Evolutionary conservation across 2,797 vertebrate genomes (phyloP).

Genomic region (Micropoecilia bifurca): DNA sequence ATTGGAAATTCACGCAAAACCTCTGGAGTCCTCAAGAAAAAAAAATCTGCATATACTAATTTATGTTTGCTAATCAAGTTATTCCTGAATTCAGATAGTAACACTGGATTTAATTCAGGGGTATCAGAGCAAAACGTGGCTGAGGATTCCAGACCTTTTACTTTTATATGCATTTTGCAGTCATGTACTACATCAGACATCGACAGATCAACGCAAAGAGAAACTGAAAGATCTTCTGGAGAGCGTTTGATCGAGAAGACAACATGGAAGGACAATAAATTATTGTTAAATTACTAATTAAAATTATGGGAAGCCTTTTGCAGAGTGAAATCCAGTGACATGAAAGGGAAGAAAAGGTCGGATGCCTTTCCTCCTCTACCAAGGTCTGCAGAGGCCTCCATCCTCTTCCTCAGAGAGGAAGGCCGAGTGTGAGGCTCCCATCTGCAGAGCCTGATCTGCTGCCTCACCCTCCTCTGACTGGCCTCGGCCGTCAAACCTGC

Average conservation of each 20-base stretch:
- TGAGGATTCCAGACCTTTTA: neutral
- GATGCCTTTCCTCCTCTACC: constrained; percentile 75
- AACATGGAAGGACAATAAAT: neutral
- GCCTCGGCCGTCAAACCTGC: constrained; percentile 69
- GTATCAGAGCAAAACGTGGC: neutral
- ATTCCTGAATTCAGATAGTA: too few species aligned
- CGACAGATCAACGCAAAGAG: neutral
- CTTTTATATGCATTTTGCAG: neutral
- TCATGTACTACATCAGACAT: neutral
- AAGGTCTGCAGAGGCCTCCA: constrained; percentile 68
- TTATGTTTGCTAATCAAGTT: too few species aligned
- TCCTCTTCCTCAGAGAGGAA: constrained; percentile 64
- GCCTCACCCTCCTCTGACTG: constrained; percentile 72
- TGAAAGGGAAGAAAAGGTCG: constrained; percentile 59
- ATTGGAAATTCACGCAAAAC: too few species aligned
- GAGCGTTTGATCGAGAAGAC: neutral
- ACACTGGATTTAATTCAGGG: too few species aligned
- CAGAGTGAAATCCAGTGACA: neutral
- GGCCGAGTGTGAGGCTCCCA: constrained; percentile 61
- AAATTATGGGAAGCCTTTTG: neutral
- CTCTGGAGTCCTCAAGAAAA: too few species aligned
- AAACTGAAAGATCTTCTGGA: neutral
- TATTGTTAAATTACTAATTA: neutral
- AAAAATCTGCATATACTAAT: too few species aligned
- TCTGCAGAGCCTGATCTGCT: constrained; percentile 80